Evolutionary conservation across 2,113 vertebrate species (phyloP), one percentile per base, ranked within the genome.

Genomic region (Haemorhous mexicanus): DNA sequence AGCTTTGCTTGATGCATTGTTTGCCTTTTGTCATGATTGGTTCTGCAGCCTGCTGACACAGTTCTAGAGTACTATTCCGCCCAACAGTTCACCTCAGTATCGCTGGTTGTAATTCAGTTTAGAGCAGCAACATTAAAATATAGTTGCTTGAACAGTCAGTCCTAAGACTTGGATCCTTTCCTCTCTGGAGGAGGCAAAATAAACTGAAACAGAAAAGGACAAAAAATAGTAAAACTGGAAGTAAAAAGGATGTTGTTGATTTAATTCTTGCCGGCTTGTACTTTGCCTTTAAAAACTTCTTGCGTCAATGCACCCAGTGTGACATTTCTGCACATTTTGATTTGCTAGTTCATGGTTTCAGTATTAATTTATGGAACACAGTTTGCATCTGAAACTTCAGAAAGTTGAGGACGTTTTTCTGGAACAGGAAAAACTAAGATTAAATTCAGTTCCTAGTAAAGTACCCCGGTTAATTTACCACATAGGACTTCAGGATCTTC

Each of bases 81-180:
- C 16, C 0, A 0, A 32, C 32, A 64, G 7, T 4, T 68, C 43
- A 69, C 28, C 17, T 90, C 7, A 0, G 64, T 58, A 52, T 35
- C 83, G 50, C 67, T 83, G 24, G 14, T 55, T 39, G 33, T 35
- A 8, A 6, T 68, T 85, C 58, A 24, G 19, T 43, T 77, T 66
- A 52, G 63, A 50, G 67, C 6, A 53, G 58, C 33, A 62, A 20
- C 6, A 2, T 47, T 35, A 79, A 70, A 83, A 73, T 5, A 3
- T 8, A 12, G 12, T 55, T 87, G 28, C 78, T 55, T 56, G 56
- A 27, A 70, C 27, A 63, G 39, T 56, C 41, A 76, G 1, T 73
- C 24, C 41, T 84, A 56, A 79, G 21, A 37, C 30, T 53, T 80
- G 46, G 62, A 86, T 61, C 23, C 46, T 77, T 78, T 80, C 50